phyloP scores from a whole-genome alignment of 1,140 invertebrate species.

The Tenebrio molitor region DNA sequence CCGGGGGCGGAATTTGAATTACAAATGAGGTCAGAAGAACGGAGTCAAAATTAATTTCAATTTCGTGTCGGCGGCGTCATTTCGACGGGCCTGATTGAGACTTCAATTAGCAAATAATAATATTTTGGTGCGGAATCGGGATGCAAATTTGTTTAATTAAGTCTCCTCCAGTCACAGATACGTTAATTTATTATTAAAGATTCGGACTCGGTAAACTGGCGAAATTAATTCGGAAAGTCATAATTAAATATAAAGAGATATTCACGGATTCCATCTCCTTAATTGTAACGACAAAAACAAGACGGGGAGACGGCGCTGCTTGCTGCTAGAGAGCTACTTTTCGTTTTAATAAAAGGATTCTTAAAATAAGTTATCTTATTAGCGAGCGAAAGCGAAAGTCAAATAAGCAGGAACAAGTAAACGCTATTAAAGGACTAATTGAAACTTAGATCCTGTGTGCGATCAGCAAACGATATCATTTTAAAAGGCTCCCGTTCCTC shows the following conservation, averaged over 20 bases:
- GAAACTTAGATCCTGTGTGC: conserved; percentile 4
- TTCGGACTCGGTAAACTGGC: conserved; percentile 26
- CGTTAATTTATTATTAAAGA: conserved; percentile 37
- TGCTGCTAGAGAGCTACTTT: conserved; percentile 26
- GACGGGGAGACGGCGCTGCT: neutral
- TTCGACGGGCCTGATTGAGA: conserved; percentile 58
- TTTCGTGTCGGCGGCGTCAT: conserved; percentile 55
- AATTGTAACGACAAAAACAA: conserved; percentile 40
- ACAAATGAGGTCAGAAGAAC: conserved; percentile 58
- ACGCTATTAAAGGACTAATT: conserved; percentile 37
- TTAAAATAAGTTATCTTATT: conserved; percentile 41
- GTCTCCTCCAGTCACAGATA: conserved; percentile 39
- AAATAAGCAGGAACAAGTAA: conserved; percentile 35
- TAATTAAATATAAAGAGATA: conserved; percentile 41
- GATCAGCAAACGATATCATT: neutral
- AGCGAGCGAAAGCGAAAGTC: conserved; percentile 30
- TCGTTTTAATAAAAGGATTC: conserved; percentile 36
- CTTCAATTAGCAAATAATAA: conserved; percentile 62
- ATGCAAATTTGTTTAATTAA: conserved; percentile 60
- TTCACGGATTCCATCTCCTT: conserved; percentile 37
- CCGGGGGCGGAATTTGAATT: conserved; percentile 57
- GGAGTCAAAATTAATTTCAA: conserved; percentile 60
- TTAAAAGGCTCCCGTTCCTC: neutral
- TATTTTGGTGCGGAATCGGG: conserved; percentile 55
- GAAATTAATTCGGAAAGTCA: conserved; percentile 32